Base-by-base conservation (phyloP, 2,797 vertebrate genomes). In the Ptychadena robeensis region DNA sequence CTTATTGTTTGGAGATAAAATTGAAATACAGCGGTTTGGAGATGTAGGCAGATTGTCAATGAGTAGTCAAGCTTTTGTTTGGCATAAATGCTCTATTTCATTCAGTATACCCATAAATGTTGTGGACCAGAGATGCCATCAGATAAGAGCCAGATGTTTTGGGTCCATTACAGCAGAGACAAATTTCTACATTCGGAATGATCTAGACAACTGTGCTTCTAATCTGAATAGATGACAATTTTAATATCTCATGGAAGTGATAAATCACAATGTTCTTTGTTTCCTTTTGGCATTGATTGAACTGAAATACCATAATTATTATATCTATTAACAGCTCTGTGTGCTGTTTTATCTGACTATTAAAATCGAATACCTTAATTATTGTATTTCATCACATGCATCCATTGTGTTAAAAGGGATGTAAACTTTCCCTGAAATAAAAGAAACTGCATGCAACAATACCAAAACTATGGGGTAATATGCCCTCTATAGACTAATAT, bases 1-100 rank as follows among this genome's bases (percentile, higher is more conserved):
- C 84, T 69, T 71, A 73, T 40, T 65, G 12, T 81, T 84, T 74
- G 87, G 38, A 78, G 59, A 53, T 86, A 87, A 87, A 44, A 80
- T n/a, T 65, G 85, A 82, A 75, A 79, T 79, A 71, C 7, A 81
- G 32, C 14, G 9, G 25, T 53, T 35, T 22, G 53, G 35, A 86
- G 80, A 48, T 68, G 69, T 35, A n/a, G 15, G 74, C 25, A 71
- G 35, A 9, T 8, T 31, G 28, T 64, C 79, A 11, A 34, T 53
- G 57, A 32, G 18, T 48, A 44, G 61, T 27, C 28, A 31, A 6
- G 8, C 65, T 66, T 25, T 67, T 53, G 38, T 67, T 34, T 27
- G 32, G 37, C 31, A 30, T 66, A 44, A 75, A 63, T 64, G 73
- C 15, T 14, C 8, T 30, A 48, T 44, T 53, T 8, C 30, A 77